phyloP scores from a whole-genome alignment of 2,888 invertebrate genomes.

The Eupithecia abbreviata region DNA sequence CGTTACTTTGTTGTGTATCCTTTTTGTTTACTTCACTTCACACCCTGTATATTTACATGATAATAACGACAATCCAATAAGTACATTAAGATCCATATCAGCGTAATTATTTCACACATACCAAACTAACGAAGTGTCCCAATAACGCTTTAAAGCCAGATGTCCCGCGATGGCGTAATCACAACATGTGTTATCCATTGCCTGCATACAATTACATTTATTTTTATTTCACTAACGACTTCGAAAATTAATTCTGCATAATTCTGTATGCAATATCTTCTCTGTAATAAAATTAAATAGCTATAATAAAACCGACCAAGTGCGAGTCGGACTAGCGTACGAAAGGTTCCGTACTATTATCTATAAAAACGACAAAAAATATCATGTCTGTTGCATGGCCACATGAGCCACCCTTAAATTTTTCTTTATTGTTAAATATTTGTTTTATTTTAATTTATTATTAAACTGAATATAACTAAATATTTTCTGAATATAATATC shows the following conservation, averaged over 20 bases:
- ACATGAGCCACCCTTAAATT: too few species aligned
- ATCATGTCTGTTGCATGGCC: too few species aligned
- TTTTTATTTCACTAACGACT: conserved; percentile 14
- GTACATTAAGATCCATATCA: conserved; percentile 1
- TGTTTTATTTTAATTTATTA: too few species aligned
- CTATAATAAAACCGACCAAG: neutral
- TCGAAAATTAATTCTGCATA: neutral
- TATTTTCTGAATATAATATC: too few species aligned
- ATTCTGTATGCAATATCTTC: neutral
- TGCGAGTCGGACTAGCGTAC: too few species aligned
- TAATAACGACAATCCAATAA: neutral
- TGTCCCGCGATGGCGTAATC: conserved; percentile 54
- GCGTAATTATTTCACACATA: conserved; percentile 33
- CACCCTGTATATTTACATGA: neutral
- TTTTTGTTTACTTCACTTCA: too few species aligned
- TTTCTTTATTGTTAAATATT: too few species aligned
- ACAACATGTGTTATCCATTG: conserved; percentile 55
- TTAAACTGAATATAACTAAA: too few species aligned
- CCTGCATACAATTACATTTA: conserved; percentile 33
- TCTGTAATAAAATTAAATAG: neutral
- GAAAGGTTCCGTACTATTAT: too few species aligned
- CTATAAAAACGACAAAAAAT: too few species aligned
- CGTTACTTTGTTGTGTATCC: too few species aligned
- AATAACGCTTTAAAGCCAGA: conserved; percentile 51
- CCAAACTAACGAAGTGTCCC: conserved; percentile 39